phyloP scores from a whole-genome alignment of 2,113 vertebrate genomes.

The Felis chaus region DNA sequence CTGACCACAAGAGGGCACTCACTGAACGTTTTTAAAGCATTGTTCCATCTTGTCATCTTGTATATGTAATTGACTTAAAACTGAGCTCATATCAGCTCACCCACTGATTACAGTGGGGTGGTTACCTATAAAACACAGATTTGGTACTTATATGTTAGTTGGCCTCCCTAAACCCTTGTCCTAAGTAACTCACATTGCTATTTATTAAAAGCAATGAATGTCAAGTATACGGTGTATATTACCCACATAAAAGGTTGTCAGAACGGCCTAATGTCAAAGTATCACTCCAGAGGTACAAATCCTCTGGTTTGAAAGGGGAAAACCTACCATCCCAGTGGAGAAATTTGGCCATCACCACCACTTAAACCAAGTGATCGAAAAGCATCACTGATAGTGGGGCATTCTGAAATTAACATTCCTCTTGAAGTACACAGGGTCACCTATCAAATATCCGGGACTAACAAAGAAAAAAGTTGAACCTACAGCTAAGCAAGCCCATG shows the following conservation, averaged over 20 bases:
- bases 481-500: slow-evolving; percentile 30
- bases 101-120: not conserved
- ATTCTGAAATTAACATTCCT: not conserved
- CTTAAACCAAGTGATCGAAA: not conserved
- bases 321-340: not conserved
- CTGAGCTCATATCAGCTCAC: not conserved
- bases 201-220: slow-evolving; percentile 40
- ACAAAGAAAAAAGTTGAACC: not conserved
- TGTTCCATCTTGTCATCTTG: not conserved
- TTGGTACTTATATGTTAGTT: not conserved
- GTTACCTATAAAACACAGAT: not conserved
- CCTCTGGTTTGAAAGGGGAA: not conserved
- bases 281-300: not conserved
- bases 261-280: not conserved
- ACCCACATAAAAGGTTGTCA: not conserved
- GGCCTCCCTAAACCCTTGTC: not conserved
- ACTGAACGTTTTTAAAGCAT: slow-evolving; percentile 37
- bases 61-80: slow-evolving; percentile 2
- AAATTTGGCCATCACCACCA: not conserved
- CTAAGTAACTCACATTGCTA: not conserved
- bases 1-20: slow-evolving; percentile 79
- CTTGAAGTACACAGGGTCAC: not conserved
- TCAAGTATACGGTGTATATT: not conserved
- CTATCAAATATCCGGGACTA: not conserved
- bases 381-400: not conserved